A percentile compares a stretch with the other conserved stretches of the same genome.
Conservation (phyloP, 2,888 invertebrate species). For the Drosophila melanocephala region DNA sequence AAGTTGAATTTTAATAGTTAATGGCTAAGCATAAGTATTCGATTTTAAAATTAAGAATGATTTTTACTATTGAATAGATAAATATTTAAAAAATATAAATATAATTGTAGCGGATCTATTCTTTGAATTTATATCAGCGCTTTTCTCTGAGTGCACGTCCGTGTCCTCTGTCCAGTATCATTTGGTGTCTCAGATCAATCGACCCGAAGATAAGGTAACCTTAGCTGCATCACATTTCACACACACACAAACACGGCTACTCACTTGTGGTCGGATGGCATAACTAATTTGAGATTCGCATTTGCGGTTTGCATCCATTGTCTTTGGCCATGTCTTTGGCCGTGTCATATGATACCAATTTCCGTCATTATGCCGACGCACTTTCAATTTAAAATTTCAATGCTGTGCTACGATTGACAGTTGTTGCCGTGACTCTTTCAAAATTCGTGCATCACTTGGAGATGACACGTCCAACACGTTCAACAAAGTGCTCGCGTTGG, state of each 20-base stretch:
- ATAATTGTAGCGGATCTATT: neutral
- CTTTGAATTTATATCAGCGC: neutral
- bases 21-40: neutral
- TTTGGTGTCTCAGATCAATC: slow-evolving; percentile 19
- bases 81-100: neutral
- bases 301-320: slow-evolving; percentile 45
- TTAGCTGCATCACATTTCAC: slow-evolving; percentile 47
- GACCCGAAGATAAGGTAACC: slow-evolving; percentile 32
- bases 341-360: slow-evolving; percentile 58
- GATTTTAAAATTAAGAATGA: neutral
- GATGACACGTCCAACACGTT: slow-evolving; percentile 5
- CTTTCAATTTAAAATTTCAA: slow-evolving; percentile 65
- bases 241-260: neutral
- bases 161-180: slow-evolving; percentile 10
- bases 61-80: neutral
- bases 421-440: slow-evolving; percentile 12
- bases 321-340: slow-evolving; percentile 35
- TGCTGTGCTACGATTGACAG: slow-evolving; percentile 25
- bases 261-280: slow-evolving; percentile 53
- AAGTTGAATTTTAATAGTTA: neutral
- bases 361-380: slow-evolving; percentile 48
- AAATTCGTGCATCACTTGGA: slow-evolving; percentile 52
- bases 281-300: slow-evolving; percentile 26
- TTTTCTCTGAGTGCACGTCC: neutral
- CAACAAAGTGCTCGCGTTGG: slow-evolving; percentile 18